Evolutionary conservation across 2,113 vertebrate genomes (phyloP).

Genomic region (Uropsilus gracilis): DNA sequence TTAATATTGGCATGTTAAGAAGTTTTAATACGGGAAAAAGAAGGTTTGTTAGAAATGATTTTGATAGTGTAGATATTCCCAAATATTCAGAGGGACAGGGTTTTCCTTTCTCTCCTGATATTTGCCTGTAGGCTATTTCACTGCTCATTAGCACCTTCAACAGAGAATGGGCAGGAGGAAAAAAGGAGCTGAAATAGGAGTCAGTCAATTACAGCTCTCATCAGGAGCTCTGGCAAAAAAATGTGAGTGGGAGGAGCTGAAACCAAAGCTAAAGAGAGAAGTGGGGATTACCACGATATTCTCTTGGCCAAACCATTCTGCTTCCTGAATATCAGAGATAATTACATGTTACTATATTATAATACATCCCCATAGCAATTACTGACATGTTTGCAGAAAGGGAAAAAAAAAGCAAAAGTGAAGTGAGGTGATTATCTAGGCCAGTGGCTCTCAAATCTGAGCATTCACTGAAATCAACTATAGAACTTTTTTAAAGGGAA

Average conservation of each 20-base stretch:
- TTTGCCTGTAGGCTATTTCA: constrained; percentile 51
- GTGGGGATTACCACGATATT: constrained; percentile 14
- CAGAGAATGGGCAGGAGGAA: constrained; percentile 28
- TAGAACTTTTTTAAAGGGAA: not conserved
- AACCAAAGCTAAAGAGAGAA: not conserved
- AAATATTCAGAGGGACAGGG: not conserved
- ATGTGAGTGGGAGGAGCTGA: not conserved
- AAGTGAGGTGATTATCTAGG: constrained; percentile 56
- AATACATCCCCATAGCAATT: constrained; percentile 71
- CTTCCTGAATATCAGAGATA: constrained; percentile 67
- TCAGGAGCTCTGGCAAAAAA: constrained; percentile 40
- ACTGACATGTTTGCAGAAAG: constrained; percentile 47
- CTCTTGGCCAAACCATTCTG: constrained; percentile 63
- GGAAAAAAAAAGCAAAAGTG: constrained; percentile 51
- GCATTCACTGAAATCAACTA: not conserved
- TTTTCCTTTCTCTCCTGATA: not conserved
- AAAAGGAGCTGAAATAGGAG: constrained; percentile 44
- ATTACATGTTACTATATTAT: constrained; percentile 58
- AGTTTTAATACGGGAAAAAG: not conserved
- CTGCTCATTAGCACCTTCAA: constrained; percentile 74
- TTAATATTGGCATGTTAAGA: not conserved
- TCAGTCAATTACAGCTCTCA: constrained; percentile 68
- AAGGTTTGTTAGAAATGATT: not conserved
- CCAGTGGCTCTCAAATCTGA: constrained; percentile 30
- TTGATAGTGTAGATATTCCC: constrained; percentile 29